Conservation (phyloP, 2,113 vertebrate genomes). For the Promerops cafer region DNA sequence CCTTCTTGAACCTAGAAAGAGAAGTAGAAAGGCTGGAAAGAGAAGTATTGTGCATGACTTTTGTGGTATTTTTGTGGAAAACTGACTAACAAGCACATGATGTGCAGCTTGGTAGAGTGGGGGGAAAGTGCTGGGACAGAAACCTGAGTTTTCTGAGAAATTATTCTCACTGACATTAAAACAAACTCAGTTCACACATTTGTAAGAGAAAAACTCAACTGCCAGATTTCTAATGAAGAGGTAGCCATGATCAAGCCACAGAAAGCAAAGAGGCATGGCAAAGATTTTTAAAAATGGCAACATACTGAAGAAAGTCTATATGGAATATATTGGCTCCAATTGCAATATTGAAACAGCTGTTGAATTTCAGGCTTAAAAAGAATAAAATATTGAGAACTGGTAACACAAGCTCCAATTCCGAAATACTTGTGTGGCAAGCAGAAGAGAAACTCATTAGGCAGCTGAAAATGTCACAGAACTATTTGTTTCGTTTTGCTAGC, state of each 20-base stretch:
- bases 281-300: neutral
- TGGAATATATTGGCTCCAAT: conserved; percentile 4
- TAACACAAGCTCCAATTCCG: neutral
- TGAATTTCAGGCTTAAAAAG: conserved; percentile 37
- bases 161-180: neutral
- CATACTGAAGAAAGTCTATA: conserved; percentile 4
- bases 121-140: neutral
- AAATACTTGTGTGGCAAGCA: conserved; percentile 6
- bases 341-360: conserved; percentile 47
- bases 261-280: neutral
- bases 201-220: neutral
- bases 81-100: conserved; percentile 20
- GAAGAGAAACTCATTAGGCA: conserved; percentile 26
- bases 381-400: conserved; percentile 26
- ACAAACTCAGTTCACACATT: neutral
- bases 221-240: neutral
- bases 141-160: conserved; percentile 12
- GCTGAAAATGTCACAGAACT: conserved; percentile 48
- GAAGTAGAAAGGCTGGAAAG: neutral
- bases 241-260: neutral
- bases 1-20: neutral
- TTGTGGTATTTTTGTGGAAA: neutral
- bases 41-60: neutral
- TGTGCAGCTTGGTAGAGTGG: neutral
- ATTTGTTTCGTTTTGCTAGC: conserved; percentile 41